Base-by-base conservation (phyloP, 2,888 invertebrate species). In the Crossocerus cetratus region DNA sequence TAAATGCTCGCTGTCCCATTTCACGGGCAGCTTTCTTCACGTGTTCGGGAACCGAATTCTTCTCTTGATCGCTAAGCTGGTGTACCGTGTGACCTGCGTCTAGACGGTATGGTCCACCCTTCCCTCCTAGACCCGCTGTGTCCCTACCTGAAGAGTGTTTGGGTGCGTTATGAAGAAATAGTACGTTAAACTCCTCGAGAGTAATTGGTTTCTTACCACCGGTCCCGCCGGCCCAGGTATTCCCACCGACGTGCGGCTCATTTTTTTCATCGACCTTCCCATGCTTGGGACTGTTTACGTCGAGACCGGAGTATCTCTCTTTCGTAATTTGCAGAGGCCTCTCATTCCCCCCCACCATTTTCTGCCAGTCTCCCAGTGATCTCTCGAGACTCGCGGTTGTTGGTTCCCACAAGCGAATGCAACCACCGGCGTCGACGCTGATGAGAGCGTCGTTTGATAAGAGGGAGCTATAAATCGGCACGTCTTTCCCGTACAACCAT, bases 151-250 rank as follows among this genome's bases (percentile, higher is more conserved):
- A 63, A 77, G 77, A 69, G 73, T 72, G n/a, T n/a, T n/a, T n/a
- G n/a, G n/a, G n/a, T n/a, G n/a, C n/a, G n/a, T n/a, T n/a, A n/a
- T n/a, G n/a, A n/a, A n/a, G n/a, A n/a, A n/a, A n/a, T n/a, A n/a
- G n/a, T n/a, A n/a, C n/a, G n/a, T n/a, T n/a, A n/a, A n/a, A n/a
- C n/a, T n/a, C n/a, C n/a, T n/a, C n/a, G n/a, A n/a, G n/a, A n/a
- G n/a, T n/a, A n/a, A n/a, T n/a, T n/a, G n/a, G n/a, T 32, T 32
- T 4, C 32, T 32, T 32, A 21, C 98, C 98, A 44, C 97, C 98
- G 11, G 95, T 96, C 62, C 98, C 98, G 42, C 98, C 98, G 57
- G 98, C 98, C 98, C 99, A 99, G 0, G 96, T 97, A 88, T 98
- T 98, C 0, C 99, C 99, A 42, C 99, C 99, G 54, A 98, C 97